A percentile compares a stretch with the other conserved stretches of the same genome.
Conservation (phyloP, 1,140 invertebrate genomes). For the Cardiocondyla obscurior region DNA sequence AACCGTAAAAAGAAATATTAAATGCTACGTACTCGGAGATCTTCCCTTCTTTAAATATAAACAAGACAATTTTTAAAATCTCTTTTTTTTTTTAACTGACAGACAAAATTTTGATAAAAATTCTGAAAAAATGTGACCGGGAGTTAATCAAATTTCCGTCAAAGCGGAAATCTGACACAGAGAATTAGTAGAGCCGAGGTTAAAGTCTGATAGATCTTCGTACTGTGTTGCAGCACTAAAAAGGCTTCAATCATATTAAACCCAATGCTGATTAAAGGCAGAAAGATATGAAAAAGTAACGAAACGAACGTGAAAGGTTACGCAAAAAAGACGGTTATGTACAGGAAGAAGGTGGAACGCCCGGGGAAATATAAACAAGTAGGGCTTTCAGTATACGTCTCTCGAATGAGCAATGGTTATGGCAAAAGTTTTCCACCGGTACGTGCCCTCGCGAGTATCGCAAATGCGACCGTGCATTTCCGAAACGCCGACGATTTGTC, state of each 20-base stretch:
- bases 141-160: conserved; percentile 14
- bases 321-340: neutral
- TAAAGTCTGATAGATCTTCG: neutral
- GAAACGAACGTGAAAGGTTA: neutral
- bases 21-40: too few species aligned
- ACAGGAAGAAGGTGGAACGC: conserved; percentile 29
- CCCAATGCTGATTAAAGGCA: conserved; percentile 26
- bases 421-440: conserved; percentile 65
- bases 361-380: conserved; percentile 67
- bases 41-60: too few species aligned
- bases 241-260: conserved; percentile 42
- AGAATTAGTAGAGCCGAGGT: neutral
- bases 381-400: conserved; percentile 64
- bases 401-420: conserved; percentile 72
- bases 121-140: neutral
- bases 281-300: neutral
- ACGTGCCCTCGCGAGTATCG: conserved; percentile 55
- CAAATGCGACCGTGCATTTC: conserved; percentile 54
- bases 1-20: neutral
- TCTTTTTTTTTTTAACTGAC: too few species aligned
- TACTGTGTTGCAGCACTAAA: neutral
- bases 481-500: conserved; percentile 65
- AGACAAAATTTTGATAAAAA: too few species aligned
- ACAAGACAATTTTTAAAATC: too few species aligned
- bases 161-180: neutral